Percentiles rank a stretch among this genome's conserved stretches.
phyloP scores from a whole-genome alignment of 2,797 vertebrate genomes.

The Phataginus tricuspis region DNA sequence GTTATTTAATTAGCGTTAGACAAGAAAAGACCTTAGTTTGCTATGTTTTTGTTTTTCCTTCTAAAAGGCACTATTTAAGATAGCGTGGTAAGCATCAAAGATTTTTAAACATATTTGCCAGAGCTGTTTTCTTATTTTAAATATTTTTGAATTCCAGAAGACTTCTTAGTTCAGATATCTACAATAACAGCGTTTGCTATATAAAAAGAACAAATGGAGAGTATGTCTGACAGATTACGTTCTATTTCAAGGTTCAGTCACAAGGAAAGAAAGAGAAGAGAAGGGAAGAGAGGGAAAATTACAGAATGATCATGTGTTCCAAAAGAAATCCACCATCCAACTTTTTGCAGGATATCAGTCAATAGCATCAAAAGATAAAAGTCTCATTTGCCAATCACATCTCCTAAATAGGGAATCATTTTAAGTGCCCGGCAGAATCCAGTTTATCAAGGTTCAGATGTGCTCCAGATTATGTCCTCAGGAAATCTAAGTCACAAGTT shows the following conservation, averaged over 20 bases:
- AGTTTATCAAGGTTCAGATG: constrained; percentile 63
- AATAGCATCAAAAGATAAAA: constrained; percentile 70
- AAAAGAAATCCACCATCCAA: constrained; percentile 61
- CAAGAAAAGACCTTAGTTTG: constrained; percentile 7
- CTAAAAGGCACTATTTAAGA: neutral
- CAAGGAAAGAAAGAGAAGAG: neutral
- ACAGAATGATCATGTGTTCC: constrained; percentile 25
- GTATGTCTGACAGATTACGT: neutral
- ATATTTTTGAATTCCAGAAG: constrained; percentile 44
- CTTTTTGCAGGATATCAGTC: constrained; percentile 31
- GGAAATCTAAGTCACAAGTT: constrained; percentile 29
- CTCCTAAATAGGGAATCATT: constrained; percentile 62
- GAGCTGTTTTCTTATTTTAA: neutral
- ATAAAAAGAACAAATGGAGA: neutral
- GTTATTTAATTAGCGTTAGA: constrained; percentile 65
- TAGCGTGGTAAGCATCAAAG: neutral
- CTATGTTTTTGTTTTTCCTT: neutral
- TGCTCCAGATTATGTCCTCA: constrained; percentile 60
- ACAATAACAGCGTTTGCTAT: neutral
- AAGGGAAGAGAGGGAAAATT: neutral
- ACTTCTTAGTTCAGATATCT: neutral
- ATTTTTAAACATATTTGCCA: neutral
- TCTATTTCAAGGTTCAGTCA: constrained; percentile 43
- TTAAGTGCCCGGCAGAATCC: constrained; percentile 53
- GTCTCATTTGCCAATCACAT: constrained; percentile 71